Evolutionary conservation across 2,797 vertebrate species (phyloP).

Genomic region (Sebastes baramenuke): DNA sequence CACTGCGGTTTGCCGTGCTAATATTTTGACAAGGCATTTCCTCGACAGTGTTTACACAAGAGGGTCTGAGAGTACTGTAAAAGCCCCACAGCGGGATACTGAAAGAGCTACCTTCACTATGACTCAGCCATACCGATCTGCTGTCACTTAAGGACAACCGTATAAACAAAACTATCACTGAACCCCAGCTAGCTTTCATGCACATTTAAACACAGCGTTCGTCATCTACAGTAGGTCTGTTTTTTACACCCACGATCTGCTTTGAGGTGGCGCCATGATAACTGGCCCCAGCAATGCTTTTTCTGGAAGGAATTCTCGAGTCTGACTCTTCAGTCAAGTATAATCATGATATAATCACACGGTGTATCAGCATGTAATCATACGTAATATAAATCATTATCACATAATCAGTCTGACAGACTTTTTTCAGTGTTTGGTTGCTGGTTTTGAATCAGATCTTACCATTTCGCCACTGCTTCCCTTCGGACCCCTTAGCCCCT

Average conservation of each 20-base stretch:
- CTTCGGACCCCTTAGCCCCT: conserved; percentile 91
- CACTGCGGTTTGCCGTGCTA: conserved; percentile 39
- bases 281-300: neutral
- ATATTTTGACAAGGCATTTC: conserved; percentile 70
- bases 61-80: conserved; percentile 10
- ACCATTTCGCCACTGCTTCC: conserved; percentile 94
- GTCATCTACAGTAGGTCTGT: neutral
- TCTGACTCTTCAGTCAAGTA: neutral
- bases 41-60: conserved; percentile 55
- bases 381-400: neutral
- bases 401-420: neutral
- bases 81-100: conserved; percentile 16
- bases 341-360: neutral
- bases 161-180: conserved; percentile 21
- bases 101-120: conserved; percentile 21
- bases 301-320: neutral
- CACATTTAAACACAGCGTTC: conserved; percentile 25
- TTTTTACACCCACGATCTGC: neutral
- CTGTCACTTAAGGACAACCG: neutral
- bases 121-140: conserved; percentile 13
- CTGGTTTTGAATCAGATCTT: conserved; percentile 62
- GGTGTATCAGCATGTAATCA: conserved; percentile 8
- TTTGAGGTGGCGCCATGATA: conserved; percentile 11
- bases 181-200: neutral
- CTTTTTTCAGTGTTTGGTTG: neutral